Base-by-base conservation (phyloP, 2,888 invertebrate species). In the Paralinhomoeus sp. region DNA sequence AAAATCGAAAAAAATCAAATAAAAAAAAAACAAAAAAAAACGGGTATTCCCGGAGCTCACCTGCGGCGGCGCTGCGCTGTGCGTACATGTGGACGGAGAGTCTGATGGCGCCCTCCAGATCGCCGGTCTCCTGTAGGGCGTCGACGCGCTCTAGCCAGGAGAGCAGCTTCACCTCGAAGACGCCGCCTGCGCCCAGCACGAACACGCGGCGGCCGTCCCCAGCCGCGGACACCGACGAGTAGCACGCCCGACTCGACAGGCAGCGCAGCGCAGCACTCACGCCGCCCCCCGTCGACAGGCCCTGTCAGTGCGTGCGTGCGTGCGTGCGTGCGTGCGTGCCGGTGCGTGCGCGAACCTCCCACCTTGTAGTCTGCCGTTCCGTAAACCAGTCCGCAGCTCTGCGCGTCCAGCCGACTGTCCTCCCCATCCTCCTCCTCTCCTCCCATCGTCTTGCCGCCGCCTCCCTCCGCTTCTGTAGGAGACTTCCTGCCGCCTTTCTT, bases 211-310 rank as follows among this genome's bases (percentile, higher is more conserved):
- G 49, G 12, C 39, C 45, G 15, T 7, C 33, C 12, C 34, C 15
- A 41, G 15, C 39, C 18, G 44, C 37, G 9, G 27, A 5, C 7
- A 27, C 27, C 7, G 27, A 9, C 12, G 27, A 27, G 27, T 45
- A 47, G 27, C 45, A 45, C 2, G 38, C 40, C 20, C 35, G 24
- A 13, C 37, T 39, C 13, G 54, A 52, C 27, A 53, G 34, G 44
- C 62, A 62, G 58, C 71, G 71, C 73, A 81, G 72, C 15, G 80
- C 80, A 62, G 74, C 72, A 60, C 76, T 76, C 48, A 78, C 93
- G 60, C 85, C 84, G 0, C 91, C 89, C 7, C 93, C 93, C 0
- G 91, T 91, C 48, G 87, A 85, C 36, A 89, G 68, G 0, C 80
- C 91, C n/a, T 20, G 20, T 5, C 5, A 35, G 3, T 20, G 35